phyloP scores from a whole-genome alignment of 2,113 vertebrate genomes.

The Pseudopipra pipra region DNA sequence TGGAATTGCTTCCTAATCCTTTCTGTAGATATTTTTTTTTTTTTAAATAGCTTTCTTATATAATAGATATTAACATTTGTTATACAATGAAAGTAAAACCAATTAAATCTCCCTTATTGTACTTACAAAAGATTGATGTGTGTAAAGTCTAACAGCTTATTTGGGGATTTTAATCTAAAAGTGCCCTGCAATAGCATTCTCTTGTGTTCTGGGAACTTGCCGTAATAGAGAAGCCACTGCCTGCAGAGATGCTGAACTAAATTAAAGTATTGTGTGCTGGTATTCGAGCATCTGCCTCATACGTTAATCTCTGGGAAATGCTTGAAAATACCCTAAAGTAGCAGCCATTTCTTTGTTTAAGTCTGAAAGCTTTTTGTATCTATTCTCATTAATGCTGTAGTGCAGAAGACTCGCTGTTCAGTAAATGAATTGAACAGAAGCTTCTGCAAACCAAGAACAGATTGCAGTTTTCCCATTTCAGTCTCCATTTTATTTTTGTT shows the following conservation, averaged over 20 bases:
- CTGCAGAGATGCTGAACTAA: conserved; percentile 62
- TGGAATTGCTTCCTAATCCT: conserved; percentile 39
- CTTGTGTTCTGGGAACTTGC: conserved; percentile 29
- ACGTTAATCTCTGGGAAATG: conserved; percentile 33
- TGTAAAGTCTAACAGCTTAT: conserved; percentile 44
- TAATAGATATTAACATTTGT: conserved; percentile 34
- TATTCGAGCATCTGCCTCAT: conserved; percentile 44
- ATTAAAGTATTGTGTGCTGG: conserved; percentile 53
- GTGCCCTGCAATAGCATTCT: conserved; percentile 24
- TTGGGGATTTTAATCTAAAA: conserved; percentile 52
- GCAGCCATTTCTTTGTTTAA: conserved; percentile 57
- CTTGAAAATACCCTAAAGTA: conserved; percentile 55
- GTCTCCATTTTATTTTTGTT: conserved; percentile 19
- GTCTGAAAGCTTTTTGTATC: conserved; percentile 57
- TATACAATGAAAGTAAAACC: conserved; percentile 46
- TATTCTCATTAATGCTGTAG: conserved; percentile 41
- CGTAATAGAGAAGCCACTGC: conserved; percentile 47
- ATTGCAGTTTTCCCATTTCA: conserved; percentile 32
- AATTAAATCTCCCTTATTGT: conserved; percentile 50
- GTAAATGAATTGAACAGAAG: conserved; percentile 58
- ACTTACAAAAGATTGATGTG: conserved; percentile 44
- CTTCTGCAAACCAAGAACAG: conserved; percentile 30
- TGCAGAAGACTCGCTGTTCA: conserved; percentile 4
- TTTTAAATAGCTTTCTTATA: background rate
- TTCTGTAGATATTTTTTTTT: conserved; percentile 1